Evolutionary conservation across 2,113 vertebrate species (phyloP).

Genomic region (Irena cyanogastra): DNA sequence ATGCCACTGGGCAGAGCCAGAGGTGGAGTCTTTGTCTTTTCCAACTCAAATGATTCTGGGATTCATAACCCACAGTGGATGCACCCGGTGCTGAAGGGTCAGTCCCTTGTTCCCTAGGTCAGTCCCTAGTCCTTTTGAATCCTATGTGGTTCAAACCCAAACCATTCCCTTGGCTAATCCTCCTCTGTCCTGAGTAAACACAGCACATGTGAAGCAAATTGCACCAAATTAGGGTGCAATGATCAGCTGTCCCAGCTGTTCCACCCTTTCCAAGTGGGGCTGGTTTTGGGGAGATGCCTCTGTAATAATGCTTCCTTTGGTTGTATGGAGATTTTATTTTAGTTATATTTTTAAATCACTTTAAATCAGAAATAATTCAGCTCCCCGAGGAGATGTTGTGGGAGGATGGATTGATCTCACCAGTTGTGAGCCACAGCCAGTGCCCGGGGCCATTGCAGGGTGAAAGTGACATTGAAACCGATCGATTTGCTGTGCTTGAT

Average conservation of each 20-base stretch:
- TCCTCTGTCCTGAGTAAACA: neutral
- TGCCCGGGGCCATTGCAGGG: neutral
- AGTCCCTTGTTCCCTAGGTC: neutral
- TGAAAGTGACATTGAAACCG: neutral
- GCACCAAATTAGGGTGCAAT: neutral
- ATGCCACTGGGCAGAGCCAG: neutral
- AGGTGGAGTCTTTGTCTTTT: neutral
- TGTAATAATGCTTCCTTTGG: neutral
- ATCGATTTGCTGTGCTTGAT: neutral
- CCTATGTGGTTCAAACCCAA: neutral
- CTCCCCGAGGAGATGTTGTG: neutral
- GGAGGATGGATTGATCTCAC: neutral
- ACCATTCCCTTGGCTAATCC: too few species aligned
- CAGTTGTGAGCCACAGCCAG: neutral
- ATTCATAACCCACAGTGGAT: rapidly evolving
- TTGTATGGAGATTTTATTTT: neutral
- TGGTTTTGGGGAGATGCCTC: neutral
- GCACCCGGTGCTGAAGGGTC: rapidly evolving
- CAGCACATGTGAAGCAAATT: neutral
- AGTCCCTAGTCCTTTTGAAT: too few species aligned
- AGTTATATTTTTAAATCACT: neutral
- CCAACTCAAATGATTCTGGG: neutral
- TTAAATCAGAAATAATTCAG: neutral
- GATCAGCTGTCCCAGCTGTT: neutral
- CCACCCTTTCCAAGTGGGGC: rapidly evolving